These are phyloP conservation scores for roundworm (Caenorhabditis elegans) DNA, from an alignment of 1,140 invertebrate genomes.

Conservation along the genomic window WBcel235 BX284606.5:10921001-10921500, in stretches of 20 bases:
- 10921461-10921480: constrained; percentile 56
- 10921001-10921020: constrained; percentile 15
- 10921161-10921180: not conserved
- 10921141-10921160: not conserved
- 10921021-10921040: not conserved
- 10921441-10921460: constrained; percentile 44
- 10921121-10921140: not conserved
- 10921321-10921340: constrained; percentile 61
- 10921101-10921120: constrained; percentile 11
- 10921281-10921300: constrained; percentile 44
- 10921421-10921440: not conserved
- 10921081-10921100: not conserved
- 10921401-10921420: not conserved
- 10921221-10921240: constrained; percentile 41
- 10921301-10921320: constrained; percentile 47
- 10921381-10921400: not conserved
- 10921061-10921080: not conserved
- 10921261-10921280: constrained; percentile 33
- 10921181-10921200: not conserved
- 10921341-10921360: constrained; percentile 54
- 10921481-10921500: constrained; percentile 60
- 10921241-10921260: constrained; percentile 35
- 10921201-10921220: not conserved
- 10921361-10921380: not conserved
- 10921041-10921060: not conserved